These are phyloP conservation scores for Sparus aurata DNA, from an alignment of 2,797 vertebrate genomes.

Conservation along the genomic window DNA sequence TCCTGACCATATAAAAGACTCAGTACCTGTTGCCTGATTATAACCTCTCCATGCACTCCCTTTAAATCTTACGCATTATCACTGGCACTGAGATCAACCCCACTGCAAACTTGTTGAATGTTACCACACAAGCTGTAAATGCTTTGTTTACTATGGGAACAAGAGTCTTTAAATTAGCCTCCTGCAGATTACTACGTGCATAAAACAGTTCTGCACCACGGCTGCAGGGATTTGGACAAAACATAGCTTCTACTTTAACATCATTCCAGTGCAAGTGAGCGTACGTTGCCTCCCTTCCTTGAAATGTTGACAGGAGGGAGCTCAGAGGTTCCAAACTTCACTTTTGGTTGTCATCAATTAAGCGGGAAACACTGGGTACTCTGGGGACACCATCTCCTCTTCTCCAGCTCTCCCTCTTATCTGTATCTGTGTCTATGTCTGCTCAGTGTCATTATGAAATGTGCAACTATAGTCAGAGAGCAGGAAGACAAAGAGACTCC, in stretches of 20 bases:
- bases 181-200: constrained; percentile 71
- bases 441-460: constrained; percentile 66
- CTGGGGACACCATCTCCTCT: constrained; percentile 53
- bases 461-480: constrained; percentile 65
- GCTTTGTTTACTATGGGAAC: constrained; percentile 75
- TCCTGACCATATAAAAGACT: constrained; percentile 45
- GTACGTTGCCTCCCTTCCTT: constrained; percentile 34
- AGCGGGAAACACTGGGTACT: constrained; percentile 62
- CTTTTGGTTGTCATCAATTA: constrained; percentile 71
- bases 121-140: constrained; percentile 77
- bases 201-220: constrained; percentile 58
- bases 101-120: constrained; percentile 52
- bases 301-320: constrained; percentile 68
- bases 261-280: constrained; percentile 45
- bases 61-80: constrained; percentile 57
- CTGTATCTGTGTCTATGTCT: constrained; percentile 68
- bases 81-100: constrained; percentile 46
- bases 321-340: constrained; percentile 66
- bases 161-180: constrained; percentile 77
- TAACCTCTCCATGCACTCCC: constrained; percentile 29
- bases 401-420: constrained; percentile 47
- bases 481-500: constrained; percentile 58
- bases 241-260: constrained; percentile 46
- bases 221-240: constrained; percentile 55
- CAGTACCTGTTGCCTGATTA: constrained; percentile 53